Evolutionary conservation across 2,113 vertebrate genomes (phyloP).

Genomic region (Catharus minimus): DNA sequence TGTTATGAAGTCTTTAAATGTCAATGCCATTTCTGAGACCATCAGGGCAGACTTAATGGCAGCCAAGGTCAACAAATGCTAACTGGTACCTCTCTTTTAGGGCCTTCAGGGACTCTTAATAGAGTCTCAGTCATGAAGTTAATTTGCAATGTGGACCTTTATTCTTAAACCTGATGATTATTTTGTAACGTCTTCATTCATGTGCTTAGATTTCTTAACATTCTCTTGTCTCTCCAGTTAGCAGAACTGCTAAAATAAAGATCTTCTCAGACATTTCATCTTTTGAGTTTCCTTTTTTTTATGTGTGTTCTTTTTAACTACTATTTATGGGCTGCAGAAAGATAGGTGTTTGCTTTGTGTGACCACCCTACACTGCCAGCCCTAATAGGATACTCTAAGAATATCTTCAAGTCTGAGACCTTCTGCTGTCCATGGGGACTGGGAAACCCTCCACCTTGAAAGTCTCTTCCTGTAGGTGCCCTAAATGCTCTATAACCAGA

Average conservation of each 20-base stretch:
- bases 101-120: conserved; percentile 51
- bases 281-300: neutral
- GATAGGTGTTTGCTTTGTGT: neutral
- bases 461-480: neutral
- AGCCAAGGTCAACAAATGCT: conserved; percentile 61
- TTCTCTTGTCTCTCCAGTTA: neutral
- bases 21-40: conserved; percentile 60
- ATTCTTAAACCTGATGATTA: conserved; percentile 48
- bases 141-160: conserved; percentile 49
- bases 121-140: conserved; percentile 55
- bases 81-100: conserved; percentile 58
- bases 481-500: neutral
- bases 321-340: neutral
- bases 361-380: neutral
- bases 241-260: neutral
- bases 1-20: conserved; percentile 69
- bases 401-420: neutral
- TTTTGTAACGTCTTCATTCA: conserved; percentile 11
- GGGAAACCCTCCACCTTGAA: neutral
- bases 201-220: conserved; percentile 36
- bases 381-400: neutral
- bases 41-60: conserved; percentile 59
- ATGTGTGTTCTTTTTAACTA: neutral
- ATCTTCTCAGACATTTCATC: neutral
- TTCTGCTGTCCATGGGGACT: neutral